Conservation (phyloP, 1,140 invertebrate genomes). For the Cecropterus lyciades region DNA sequence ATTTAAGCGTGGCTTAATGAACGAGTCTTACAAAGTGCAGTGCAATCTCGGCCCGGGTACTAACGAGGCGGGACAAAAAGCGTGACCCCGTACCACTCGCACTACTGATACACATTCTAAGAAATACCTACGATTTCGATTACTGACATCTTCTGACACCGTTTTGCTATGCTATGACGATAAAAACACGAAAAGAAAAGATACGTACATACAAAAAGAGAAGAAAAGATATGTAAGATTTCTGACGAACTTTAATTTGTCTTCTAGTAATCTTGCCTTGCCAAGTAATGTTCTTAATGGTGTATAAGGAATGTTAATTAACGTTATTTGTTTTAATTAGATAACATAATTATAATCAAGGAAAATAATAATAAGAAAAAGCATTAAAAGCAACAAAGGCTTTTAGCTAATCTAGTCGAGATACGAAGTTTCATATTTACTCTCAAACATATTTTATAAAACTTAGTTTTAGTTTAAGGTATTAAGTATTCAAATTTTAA, state of each 20-base stretch:
- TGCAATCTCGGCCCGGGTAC: constrained; percentile 5
- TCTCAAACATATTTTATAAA: constrained; percentile 10
- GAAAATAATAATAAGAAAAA: neutral
- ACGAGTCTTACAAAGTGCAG: constrained; percentile 24
- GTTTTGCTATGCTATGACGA: neutral
- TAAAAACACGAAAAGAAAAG: constrained; percentile 1
- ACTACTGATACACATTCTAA: constrained; percentile 22
- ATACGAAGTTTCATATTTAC: neutral
- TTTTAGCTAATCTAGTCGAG: too few species aligned
- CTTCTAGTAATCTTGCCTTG: too few species aligned
- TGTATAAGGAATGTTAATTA: too few species aligned
- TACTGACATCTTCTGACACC: constrained; percentile 8
- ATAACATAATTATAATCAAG: too few species aligned
- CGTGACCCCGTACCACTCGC: neutral
- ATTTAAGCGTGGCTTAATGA: constrained; percentile 23
- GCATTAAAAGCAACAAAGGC: too few species aligned
- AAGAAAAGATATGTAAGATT: too few species aligned
- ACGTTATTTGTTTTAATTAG: too few species aligned
- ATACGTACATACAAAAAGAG: neutral
- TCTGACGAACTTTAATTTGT: too few species aligned
- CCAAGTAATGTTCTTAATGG: too few species aligned
- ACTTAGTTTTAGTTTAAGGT: constrained; percentile 3
- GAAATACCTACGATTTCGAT: constrained; percentile 8
- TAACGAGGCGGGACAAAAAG: constrained; percentile 20
- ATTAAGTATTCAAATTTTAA: constrained; percentile 17